Evolutionary conservation across 30 jellyfish, hydroid and myxozoan genomes (phyloP), one percentile per base, ranked within the genome.

Genomic region (Hydractinia symbiolongicarpus): DNA sequence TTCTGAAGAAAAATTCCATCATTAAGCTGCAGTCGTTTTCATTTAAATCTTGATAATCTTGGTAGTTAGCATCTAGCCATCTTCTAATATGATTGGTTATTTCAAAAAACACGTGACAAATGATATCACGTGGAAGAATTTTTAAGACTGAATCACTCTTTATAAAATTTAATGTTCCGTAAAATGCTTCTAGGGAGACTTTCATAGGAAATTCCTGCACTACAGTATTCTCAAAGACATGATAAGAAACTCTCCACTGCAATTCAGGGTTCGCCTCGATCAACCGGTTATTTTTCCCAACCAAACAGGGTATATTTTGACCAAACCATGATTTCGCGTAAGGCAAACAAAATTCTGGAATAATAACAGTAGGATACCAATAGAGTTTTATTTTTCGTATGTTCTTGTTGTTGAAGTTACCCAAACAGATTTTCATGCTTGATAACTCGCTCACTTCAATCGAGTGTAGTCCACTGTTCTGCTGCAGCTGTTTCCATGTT

Each of bases 261-360:
- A 79, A 79, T 6, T n/a, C 58, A 8, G 81, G 87, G n/a, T 79
- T 21, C 5, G 49, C 76, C 9, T 53, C 15, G 40, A 14, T 67
- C 17, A 57, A 6, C 1, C 66, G 52, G 68, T 50, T 9, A 20
- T 61, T 79, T 61, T 62, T 62, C 1, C 20, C 16, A 4, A 81
- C 83, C 0, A 79, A 79, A 21, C 70, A 66, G 4, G 87, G 80
- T 7, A 79, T 67, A 52, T 40, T 61, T 5, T 66, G 7, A 16
- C 87, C 87, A 9, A 79, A 6, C 83, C 81, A 79, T 66, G 64
- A 13, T 61, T 66, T 79, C 6, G 73, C 81, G 64, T 53, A 79
- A 5, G 87, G 85, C 5, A 61, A 16, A 57, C 87, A 79, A 61
- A 9, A 66, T 30, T 5, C n/a, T 66, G 80, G 83, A 30, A 66